phyloP scores from a whole-genome alignment of 2,888 invertebrate species.

The Micropterix aruncella region DNA sequence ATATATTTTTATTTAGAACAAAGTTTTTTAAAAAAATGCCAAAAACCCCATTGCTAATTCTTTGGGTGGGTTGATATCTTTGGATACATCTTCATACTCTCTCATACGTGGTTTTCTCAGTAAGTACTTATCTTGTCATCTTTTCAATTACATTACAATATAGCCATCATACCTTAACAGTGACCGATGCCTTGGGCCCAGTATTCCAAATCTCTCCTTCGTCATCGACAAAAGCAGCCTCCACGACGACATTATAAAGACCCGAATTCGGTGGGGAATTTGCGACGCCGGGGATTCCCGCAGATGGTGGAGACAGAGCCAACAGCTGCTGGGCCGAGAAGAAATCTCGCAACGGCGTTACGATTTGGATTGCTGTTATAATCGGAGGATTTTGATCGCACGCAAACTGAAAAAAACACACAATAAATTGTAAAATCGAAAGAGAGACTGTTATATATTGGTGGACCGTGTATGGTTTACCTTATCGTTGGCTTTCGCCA shows the following conservation, averaged over 20 bases:
- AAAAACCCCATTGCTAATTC: no score
- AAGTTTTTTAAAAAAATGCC: no score
- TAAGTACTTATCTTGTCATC: no score
- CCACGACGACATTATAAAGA: constrained; percentile 53
- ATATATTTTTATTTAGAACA: no score
- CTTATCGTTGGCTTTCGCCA: constrained; percentile 31
- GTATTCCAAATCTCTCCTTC: constrained; percentile 80
- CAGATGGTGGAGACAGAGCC: constrained; percentile 36
- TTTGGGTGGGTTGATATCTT: no score
- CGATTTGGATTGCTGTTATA: constrained; percentile 59
- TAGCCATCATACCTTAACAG: constrained; percentile 47
- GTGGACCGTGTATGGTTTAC: constrained; percentile 10
- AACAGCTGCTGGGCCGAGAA: constrained; percentile 87
- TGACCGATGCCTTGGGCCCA: constrained; percentile 65
- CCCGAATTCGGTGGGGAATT: constrained; percentile 20
- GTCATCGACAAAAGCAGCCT: constrained; percentile 76
- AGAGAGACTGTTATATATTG: no score
- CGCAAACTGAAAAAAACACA: constrained; percentile 7
- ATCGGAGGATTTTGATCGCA: constrained; percentile 17
- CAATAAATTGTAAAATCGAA: neutral
- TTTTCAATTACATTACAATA: no score
- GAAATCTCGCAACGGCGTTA: constrained; percentile 85
- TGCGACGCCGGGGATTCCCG: constrained; percentile 13
- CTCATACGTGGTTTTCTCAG: no score
- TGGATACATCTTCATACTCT: no score